phyloP scores from a whole-genome alignment of 2,888 invertebrate species.

The Endomychus coccineus region DNA sequence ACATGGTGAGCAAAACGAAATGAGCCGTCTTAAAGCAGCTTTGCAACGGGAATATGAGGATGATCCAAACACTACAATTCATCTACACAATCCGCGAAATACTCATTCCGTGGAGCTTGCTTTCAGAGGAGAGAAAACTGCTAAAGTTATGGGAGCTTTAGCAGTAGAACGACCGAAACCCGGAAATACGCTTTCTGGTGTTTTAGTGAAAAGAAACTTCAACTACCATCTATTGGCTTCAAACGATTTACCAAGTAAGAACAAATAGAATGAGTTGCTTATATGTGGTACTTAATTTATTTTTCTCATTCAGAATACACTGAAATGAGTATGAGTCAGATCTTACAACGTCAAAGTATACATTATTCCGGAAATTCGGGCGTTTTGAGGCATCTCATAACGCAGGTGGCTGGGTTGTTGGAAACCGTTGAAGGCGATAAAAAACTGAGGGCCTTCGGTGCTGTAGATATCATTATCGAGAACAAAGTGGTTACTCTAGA shows the following conservation, averaged over 20 bases:
- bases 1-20: slow-evolving; percentile 98
- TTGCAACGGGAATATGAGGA: slow-evolving; percentile 89
- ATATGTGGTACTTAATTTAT: neutral
- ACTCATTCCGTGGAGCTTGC: slow-evolving; percentile 88
- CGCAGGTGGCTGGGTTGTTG: slow-evolving; percentile 70
- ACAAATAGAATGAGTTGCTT: neutral
- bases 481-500: slow-evolving; percentile 79
- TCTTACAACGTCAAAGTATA: slow-evolving; percentile 87
- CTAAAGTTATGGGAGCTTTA: slow-evolving; percentile 93
- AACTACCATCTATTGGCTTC: slow-evolving; percentile 94
- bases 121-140: slow-evolving; percentile 96
- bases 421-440: slow-evolving; percentile 63
- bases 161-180: slow-evolving; percentile 77
- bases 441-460: slow-evolving; percentile 72
- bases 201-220: slow-evolving; percentile 94
- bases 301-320: slow-evolving; percentile 70
- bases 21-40: slow-evolving; percentile 92
- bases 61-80: slow-evolving; percentile 70
- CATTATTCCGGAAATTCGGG: slow-evolving; percentile 72
- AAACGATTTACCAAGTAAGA: slow-evolving; percentile 77
- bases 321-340: slow-evolving; percentile 87
- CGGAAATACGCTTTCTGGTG: slow-evolving; percentile 77
- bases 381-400: slow-evolving; percentile 66
- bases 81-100: slow-evolving; percentile 93
- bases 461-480: slow-evolving; percentile 75